Evolutionary conservation across 2,797 vertebrate species (phyloP).

Genomic region (Kryptopterus vitreolus): DNA sequence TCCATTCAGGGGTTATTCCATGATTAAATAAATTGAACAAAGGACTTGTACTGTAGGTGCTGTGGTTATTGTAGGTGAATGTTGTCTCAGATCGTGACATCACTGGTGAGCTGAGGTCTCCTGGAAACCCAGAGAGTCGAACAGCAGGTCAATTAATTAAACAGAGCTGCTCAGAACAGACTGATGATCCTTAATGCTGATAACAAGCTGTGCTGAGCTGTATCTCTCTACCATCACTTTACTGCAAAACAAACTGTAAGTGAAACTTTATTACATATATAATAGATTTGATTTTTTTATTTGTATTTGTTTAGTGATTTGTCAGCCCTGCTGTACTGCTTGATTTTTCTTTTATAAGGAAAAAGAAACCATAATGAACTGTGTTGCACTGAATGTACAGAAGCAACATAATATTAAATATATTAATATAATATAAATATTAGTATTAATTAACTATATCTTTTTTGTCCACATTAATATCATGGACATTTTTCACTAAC

Average conservation of each 20-base stretch:
- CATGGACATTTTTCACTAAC: not conserved
- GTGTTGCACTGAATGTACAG: not conserved
- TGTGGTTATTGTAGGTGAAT: slow-evolving; percentile 27
- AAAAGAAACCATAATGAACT: too few species aligned
- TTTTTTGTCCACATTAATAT: not conserved
- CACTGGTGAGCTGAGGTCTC: slow-evolving; percentile 64
- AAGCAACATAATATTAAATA: not conserved
- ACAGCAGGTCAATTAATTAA: slow-evolving; percentile 69
- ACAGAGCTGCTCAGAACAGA: slow-evolving; percentile 49
- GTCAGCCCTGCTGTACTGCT: not conserved
- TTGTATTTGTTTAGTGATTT: not conserved
- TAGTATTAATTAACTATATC: too few species aligned
- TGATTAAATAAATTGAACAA: slow-evolving; percentile 18
- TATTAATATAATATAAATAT: too few species aligned
- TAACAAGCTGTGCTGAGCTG: slow-evolving; percentile 56
- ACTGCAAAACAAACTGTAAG: slow-evolving; percentile 44
- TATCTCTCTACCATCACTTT: slow-evolving; percentile 8
- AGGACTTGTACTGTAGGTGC: not conserved
- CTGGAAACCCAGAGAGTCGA: slow-evolving; percentile 66
- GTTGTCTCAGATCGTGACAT: slow-evolving; percentile 62
- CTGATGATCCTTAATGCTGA: slow-evolving; percentile 54
- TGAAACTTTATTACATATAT: not conserved
- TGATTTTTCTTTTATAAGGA: not conserved
- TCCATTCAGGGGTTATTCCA: not conserved
- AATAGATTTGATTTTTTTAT: not conserved